Conservation (phyloP, 2,797 vertebrate genomes). For the Hephaestus fuliginosus region DNA sequence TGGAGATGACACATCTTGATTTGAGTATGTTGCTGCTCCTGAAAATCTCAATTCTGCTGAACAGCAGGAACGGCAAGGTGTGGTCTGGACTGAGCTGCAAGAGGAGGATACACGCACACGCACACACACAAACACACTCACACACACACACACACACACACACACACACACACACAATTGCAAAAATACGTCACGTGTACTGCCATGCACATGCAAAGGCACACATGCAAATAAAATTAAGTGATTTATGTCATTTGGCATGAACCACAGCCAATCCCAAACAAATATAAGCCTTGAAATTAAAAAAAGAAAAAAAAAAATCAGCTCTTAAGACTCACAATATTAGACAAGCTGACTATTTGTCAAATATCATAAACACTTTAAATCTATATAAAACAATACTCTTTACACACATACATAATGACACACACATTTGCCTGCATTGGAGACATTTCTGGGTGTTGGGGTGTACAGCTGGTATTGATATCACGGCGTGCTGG, state of each 20-base stretch:
- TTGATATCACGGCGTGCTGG: conserved; percentile 78
- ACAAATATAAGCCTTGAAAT: background rate
- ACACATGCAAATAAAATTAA: background rate
- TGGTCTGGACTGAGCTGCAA: conserved; percentile 37
- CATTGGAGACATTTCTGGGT: conserved; percentile 61
- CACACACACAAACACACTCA: conserved; percentile 7
- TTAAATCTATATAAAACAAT: conserved; percentile 30
- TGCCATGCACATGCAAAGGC: background rate
- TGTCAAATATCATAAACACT: conserved; percentile 32
- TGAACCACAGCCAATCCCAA: conserved; percentile 10
- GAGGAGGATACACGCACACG: background rate
- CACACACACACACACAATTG: conserved; percentile 7
- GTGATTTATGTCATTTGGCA: conserved; percentile 10
- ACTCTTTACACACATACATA: conserved; percentile 22
- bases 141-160: background rate
- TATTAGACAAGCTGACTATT: conserved; percentile 5
- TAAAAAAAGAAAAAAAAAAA: background rate
- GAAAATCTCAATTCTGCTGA: conserved; percentile 41
- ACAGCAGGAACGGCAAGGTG: conserved; percentile 39
- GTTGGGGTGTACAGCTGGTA: conserved; percentile 82
- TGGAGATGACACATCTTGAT: conserved; percentile 59
- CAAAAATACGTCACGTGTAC: conserved; percentile 7
- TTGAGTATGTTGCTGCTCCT: conserved; percentile 44
- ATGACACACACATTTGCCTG: conserved; percentile 32
- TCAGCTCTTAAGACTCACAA: background rate